phyloP scores from a whole-genome alignment of 1,140 invertebrate species.

The Orchesella cincta region DNA sequence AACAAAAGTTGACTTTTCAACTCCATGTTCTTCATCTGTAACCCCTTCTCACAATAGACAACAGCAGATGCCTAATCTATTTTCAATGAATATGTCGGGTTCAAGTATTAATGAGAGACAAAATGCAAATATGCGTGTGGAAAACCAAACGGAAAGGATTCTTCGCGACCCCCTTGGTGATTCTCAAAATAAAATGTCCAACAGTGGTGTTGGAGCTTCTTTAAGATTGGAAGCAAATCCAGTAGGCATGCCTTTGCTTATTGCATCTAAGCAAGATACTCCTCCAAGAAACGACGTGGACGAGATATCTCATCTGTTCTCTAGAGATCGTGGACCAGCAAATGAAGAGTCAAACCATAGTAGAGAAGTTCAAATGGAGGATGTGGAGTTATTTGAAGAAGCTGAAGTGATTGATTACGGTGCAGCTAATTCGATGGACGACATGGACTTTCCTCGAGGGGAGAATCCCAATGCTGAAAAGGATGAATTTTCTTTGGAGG shows the following conservation, averaged over 20 bases:
- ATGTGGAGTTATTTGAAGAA: background rate
- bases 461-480: slow-evolving; percentile 9
- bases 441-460: slow-evolving; percentile 29
- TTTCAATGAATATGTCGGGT: no score
- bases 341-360: background rate
- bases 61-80: no score
- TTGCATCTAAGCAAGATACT: background rate
- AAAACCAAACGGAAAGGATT: background rate
- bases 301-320: background rate
- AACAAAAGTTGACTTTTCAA: background rate
- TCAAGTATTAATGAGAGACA: no score
- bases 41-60: no score
- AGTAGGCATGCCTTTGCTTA: background rate
- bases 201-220: background rate
- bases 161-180: background rate
- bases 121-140: background rate
- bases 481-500: slow-evolving; percentile 13
- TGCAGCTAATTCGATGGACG: background rate
- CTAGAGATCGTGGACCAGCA: background rate
- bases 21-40: background rate
- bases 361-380: background rate
- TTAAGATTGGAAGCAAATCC: slow-evolving; percentile 26
- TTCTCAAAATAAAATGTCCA: background rate
- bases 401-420: slow-evolving; percentile 18
- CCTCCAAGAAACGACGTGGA: background rate